These are phyloP conservation scores for Adela reaumurella DNA, from an alignment of 2,888 invertebrate species.

Conservation along the genomic window DNA sequence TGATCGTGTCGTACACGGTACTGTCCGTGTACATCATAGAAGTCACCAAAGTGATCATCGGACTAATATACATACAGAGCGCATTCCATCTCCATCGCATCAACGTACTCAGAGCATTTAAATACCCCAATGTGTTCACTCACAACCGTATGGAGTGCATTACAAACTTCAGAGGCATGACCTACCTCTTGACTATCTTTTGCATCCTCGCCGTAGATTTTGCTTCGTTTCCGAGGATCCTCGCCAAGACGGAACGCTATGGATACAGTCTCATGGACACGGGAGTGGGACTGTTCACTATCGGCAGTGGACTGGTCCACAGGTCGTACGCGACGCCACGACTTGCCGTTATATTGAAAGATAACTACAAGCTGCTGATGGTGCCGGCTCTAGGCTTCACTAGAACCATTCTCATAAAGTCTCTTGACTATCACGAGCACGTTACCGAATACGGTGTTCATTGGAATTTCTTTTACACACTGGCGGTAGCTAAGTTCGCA, in stretches of 20 bases:
- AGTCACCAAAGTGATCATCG: slow-evolving; percentile 10
- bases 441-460: slow-evolving; percentile 93
- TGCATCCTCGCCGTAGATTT: slow-evolving; percentile 96
- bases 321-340: slow-evolving; percentile 41
- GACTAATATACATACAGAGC: slow-evolving; percentile 4
- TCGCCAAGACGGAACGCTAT: slow-evolving; percentile 83
- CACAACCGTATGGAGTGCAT: slow-evolving; percentile 38
- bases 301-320: slow-evolving; percentile 75
- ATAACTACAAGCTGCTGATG: slow-evolving; percentile 18
- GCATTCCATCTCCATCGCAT: neutral
- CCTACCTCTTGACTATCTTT: slow-evolving; percentile 70
- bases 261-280: slow-evolving; percentile 93
- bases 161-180: slow-evolving; percentile 66
- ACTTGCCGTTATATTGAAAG: slow-evolving; percentile 17
- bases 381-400: slow-evolving; percentile 58
- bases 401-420: slow-evolving; percentile 58
- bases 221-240: slow-evolving; percentile 73
- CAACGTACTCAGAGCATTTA: slow-evolving; percentile 12
- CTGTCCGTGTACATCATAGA: slow-evolving; percentile 26
- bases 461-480: slow-evolving; percentile 97
- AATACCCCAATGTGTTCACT: slow-evolving; percentile 17
- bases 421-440: slow-evolving; percentile 80
- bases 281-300: slow-evolving; percentile 86
- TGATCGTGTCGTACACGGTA: slow-evolving; percentile 55
- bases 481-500: slow-evolving; percentile 77